phyloP scores from a whole-genome alignment of 2,797 vertebrate species.

The Pyrocephalus nanus region DNA sequence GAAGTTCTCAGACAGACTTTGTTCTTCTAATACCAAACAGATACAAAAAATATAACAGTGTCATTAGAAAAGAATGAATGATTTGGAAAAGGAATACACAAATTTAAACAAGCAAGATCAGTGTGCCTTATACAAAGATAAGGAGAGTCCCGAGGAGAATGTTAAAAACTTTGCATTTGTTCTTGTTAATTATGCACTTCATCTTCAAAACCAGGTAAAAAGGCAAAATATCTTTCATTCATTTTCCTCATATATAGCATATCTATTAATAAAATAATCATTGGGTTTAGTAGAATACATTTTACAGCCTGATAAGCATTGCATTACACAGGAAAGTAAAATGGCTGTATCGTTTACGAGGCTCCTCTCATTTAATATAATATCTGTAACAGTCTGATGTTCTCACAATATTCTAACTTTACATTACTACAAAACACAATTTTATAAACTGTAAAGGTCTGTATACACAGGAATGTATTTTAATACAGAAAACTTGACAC shows the following conservation, averaged over 20 bases:
- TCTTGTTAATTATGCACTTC: background rate
- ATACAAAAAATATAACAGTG: background rate
- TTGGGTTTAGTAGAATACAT: background rate
- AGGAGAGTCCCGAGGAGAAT: background rate
- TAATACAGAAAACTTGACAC: constrained; percentile 63
- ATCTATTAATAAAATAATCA: background rate
- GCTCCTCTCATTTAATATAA: background rate
- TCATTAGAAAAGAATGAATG: background rate
- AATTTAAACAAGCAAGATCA: background rate
- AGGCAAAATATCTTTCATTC: background rate
- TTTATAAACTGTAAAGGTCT: constrained; percentile 32
- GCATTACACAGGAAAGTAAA: background rate
- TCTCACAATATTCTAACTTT: constrained; percentile 43
- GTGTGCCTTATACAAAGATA: background rate
- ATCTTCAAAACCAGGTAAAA: background rate
- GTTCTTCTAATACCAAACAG: background rate
- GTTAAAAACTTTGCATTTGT: background rate
- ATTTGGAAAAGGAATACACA: background rate
- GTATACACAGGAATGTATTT: constrained; percentile 42
- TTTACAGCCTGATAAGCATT: constrained; percentile 11
- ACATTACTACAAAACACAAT: constrained; percentile 25
- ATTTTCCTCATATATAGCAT: background rate
- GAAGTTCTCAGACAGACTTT: background rate
- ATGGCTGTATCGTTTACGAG: background rate
- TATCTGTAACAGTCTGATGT: background rate